Evolutionary conservation across 2,888 invertebrate genomes (phyloP).

Genomic region (Monochamus alternatus): DNA sequence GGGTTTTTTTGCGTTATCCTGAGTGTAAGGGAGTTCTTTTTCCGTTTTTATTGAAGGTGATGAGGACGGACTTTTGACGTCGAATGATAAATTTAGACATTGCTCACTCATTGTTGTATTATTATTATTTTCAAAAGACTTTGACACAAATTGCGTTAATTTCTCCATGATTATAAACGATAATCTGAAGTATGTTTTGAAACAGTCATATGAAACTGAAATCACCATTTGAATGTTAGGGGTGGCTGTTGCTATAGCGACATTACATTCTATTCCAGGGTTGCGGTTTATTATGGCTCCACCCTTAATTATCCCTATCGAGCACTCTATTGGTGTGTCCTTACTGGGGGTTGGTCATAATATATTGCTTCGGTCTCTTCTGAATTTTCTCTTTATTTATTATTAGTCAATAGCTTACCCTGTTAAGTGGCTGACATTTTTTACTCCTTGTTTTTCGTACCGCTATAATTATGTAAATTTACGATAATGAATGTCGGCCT

Average conservation of each 20-base stretch:
- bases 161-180: slow-evolving; percentile 81
- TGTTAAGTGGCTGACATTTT: slow-evolving; percentile 69
- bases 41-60: slow-evolving; percentile 63
- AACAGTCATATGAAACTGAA: slow-evolving; percentile 64
- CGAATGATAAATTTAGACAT: slow-evolving; percentile 63
- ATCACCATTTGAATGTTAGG: slow-evolving; percentile 67
- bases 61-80: slow-evolving; percentile 51
- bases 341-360: slow-evolving; percentile 62
- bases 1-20: slow-evolving; percentile 62
- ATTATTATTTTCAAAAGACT: slow-evolving; percentile 81
- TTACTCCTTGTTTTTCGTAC: slow-evolving; percentile 69
- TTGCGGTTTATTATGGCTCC: slow-evolving; percentile 62
- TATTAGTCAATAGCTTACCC: slow-evolving; percentile 69
- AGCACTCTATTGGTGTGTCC: slow-evolving; percentile 54
- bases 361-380: slow-evolving; percentile 57
- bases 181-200: slow-evolving; percentile 65
- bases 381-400: slow-evolving; percentile 62
- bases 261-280: slow-evolving; percentile 62
- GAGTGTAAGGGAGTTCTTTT: slow-evolving; percentile 55
- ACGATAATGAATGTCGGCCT: slow-evolving; percentile 63
- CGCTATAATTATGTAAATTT: slow-evolving; percentile 69
- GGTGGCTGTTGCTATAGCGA: slow-evolving; percentile 68
- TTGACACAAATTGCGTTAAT: slow-evolving; percentile 92
- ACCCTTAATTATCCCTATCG: slow-evolving; percentile 59
- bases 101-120: slow-evolving; percentile 63